These are phyloP conservation scores for Notothenia coriiceps DNA, from an alignment of 2,113 vertebrate genomes.

Conservation along the genomic window DNA sequence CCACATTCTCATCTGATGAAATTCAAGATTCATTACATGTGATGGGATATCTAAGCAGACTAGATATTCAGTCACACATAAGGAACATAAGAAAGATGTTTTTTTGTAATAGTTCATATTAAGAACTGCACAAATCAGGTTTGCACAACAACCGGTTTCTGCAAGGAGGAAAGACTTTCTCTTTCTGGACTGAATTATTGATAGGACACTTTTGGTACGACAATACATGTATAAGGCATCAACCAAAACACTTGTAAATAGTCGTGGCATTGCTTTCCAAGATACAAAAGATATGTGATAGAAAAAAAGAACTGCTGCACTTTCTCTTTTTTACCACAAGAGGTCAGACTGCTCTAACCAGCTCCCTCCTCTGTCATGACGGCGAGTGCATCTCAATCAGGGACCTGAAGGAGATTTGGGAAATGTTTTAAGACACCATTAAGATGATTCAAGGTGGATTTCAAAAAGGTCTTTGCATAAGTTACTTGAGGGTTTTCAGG, in stretches of 20 bases:
- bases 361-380: background rate
- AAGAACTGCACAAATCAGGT: background rate
- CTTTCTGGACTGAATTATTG: conserved; percentile 3
- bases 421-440: background rate
- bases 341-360: conserved; percentile 62
- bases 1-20: conserved; percentile 34
- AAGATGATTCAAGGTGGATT: background rate
- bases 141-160: background rate
- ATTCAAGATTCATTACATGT: conserved; percentile 31
- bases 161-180: background rate
- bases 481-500: background rate
- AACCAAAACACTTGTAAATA: background rate
- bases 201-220: too few relatives aligned
- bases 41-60: conserved; percentile 29
- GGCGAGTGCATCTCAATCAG: background rate
- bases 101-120: conserved; percentile 4
- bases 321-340: conserved; percentile 66
- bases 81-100: background rate
- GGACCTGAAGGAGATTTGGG: background rate
- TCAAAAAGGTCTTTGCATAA: background rate
- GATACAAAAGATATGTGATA: background rate
- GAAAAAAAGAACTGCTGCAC: conserved; percentile 33
- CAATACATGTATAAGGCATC: background rate
- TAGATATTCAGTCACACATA: background rate
- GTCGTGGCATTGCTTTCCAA: background rate